phyloP scores from a whole-genome alignment of 2,888 invertebrate species.

The Embidobia sp. region DNA sequence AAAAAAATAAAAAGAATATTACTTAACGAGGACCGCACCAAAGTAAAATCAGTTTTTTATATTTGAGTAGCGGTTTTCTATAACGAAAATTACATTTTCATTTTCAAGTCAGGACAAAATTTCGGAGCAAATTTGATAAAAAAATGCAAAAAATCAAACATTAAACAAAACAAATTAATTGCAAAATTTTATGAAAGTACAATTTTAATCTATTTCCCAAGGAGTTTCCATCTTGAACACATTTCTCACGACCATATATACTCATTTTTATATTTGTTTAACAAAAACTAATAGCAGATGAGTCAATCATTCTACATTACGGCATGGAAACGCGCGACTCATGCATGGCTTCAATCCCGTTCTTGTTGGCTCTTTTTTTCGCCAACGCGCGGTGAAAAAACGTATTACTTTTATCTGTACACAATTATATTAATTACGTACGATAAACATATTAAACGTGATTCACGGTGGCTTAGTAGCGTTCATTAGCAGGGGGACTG shows the following conservation, averaged over 20 bases:
- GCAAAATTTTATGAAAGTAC: too few species aligned
- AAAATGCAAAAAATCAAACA: too few species aligned
- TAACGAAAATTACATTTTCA: too few species aligned
- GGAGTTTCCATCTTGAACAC: too few species aligned
- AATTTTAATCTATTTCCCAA: too few species aligned
- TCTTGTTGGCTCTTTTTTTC: slow-evolving; percentile 8
- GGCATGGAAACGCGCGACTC: slow-evolving; percentile 27
- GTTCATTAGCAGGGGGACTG: slow-evolving; percentile 31
- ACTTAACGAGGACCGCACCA: too few species aligned
- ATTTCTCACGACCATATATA: slow-evolving; percentile 25
- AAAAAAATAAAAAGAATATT: too few species aligned
- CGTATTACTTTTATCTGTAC: slow-evolving; percentile 24
- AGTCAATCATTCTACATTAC: slow-evolving; percentile 9
- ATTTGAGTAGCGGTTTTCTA: too few species aligned
- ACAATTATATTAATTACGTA: slow-evolving; percentile 57
- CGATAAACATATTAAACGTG: slow-evolving; percentile 50
- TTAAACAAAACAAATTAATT: too few species aligned
- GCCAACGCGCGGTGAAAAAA: slow-evolving; percentile 14
- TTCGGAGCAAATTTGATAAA: too few species aligned
- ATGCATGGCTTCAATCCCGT: slow-evolving; percentile 17
- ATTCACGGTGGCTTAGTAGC: slow-evolving; percentile 30
- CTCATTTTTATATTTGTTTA: background rate
- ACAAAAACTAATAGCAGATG: slow-evolving; percentile 28
- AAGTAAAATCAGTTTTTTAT: too few species aligned
- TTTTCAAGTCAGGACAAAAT: too few species aligned